Percentiles rank a stretch among this genome's conserved stretches.
phyloP scores from a whole-genome alignment of 2,888 invertebrate genomes.

The Idaea dimidiata region DNA sequence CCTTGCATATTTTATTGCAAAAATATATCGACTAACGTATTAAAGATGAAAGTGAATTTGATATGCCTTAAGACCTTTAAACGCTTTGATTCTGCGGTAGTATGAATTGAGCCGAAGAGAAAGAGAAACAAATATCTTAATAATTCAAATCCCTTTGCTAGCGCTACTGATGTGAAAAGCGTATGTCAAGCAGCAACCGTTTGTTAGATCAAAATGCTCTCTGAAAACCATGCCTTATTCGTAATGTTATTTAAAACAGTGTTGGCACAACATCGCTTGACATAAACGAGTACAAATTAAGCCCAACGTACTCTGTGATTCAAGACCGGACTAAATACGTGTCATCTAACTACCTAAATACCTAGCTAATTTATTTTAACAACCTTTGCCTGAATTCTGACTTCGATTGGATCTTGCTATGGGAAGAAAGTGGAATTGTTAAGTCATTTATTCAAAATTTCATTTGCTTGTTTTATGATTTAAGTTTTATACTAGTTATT shows the following conservation, averaged over 20 bases:
- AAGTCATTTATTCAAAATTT: background rate
- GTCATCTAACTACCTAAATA: conserved; percentile 50
- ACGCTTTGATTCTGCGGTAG: background rate
- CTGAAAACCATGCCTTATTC: conserved; percentile 69
- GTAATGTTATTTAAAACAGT: conserved; percentile 19
- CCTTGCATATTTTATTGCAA: too few relatives aligned
- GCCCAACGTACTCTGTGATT: background rate
- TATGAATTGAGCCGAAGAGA: background rate
- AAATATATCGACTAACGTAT: background rate
- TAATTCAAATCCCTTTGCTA: background rate
- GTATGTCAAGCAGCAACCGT: conserved; percentile 41
- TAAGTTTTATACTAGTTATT: background rate
- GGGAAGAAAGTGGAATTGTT: conserved; percentile 36
- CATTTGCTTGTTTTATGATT: background rate
- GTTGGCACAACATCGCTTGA: conserved; percentile 75
- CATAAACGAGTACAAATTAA: background rate
- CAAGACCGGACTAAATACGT: conserved; percentile 28
- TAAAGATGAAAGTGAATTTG: background rate
- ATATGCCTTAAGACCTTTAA: background rate
- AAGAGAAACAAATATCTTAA: too few relatives aligned
- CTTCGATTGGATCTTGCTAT: conserved; percentile 57
- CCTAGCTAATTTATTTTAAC: conserved; percentile 34
- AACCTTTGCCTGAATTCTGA: conserved; percentile 61
- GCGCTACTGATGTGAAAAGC: conserved; percentile 30
- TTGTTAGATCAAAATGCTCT: conserved; percentile 65